These are phyloP conservation scores for Trigoniulus corallinus DNA, from an alignment of 1,140 invertebrate species.

Conservation along the genomic window DNA sequence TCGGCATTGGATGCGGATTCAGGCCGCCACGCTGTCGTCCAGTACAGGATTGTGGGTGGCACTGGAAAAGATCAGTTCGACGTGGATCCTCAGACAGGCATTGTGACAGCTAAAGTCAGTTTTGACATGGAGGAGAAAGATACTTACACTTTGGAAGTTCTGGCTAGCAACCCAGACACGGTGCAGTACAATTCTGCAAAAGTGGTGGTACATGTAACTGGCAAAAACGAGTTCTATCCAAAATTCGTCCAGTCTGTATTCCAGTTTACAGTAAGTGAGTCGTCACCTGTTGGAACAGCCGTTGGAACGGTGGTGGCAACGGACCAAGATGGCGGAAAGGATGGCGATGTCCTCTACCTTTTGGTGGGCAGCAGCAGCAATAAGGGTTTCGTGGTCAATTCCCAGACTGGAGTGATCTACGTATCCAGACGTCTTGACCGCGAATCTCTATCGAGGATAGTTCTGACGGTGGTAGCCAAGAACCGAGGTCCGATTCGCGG, in stretches of 20 bases:
- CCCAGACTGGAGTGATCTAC: slow-evolving; percentile 63
- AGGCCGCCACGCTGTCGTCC: slow-evolving; percentile 70
- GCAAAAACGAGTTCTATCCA: slow-evolving; percentile 84
- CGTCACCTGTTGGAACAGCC: slow-evolving; percentile 64
- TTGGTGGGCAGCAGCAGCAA: slow-evolving; percentile 86
- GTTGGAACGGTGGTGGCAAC: slow-evolving; percentile 75
- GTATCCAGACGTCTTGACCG: slow-evolving; percentile 67
- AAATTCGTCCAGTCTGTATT: slow-evolving; percentile 81
- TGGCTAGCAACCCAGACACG: slow-evolving; percentile 75
- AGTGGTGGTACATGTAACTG: slow-evolving; percentile 59
- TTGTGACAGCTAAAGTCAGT: slow-evolving; percentile 49
- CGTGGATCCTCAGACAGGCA: slow-evolving; percentile 56
- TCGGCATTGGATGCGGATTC: slow-evolving; percentile 76
- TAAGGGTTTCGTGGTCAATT: slow-evolving; percentile 71
- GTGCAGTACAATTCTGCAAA: slow-evolving; percentile 53
- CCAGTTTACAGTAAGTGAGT: slow-evolving; percentile 85
- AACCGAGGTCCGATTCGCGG: slow-evolving; percentile 72
- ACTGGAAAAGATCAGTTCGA: slow-evolving; percentile 55
- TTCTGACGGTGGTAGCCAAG: slow-evolving; percentile 83
- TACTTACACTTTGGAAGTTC: slow-evolving; percentile 55
- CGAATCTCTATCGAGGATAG: slow-evolving; percentile 55
- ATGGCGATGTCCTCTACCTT: slow-evolving; percentile 79
- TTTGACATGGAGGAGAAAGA: slow-evolving; percentile 82
- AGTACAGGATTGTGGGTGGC: slow-evolving; percentile 66
- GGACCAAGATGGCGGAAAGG: slow-evolving; percentile 78